These are phyloP conservation scores for Hybognathus amarus DNA, from an alignment of 2,797 vertebrate species.

Conservation along the genomic window DNA sequence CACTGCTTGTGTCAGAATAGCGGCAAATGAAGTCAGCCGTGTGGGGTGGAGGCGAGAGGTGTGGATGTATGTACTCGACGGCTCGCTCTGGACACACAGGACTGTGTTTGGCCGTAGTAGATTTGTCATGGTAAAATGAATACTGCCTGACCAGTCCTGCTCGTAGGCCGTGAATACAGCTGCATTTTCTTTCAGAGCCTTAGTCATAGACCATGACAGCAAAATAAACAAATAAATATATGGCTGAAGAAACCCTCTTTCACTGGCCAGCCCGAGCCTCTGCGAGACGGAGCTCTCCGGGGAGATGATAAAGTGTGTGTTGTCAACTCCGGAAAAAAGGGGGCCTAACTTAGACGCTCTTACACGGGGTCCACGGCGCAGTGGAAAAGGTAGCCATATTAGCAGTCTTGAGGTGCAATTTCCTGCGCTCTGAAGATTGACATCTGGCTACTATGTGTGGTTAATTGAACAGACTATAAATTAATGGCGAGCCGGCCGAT, in stretches of 20 bases:
- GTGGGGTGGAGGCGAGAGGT: constrained; percentile 34
- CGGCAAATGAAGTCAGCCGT: constrained; percentile 77
- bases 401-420: constrained; percentile 87
- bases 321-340: constrained; percentile 76
- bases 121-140: constrained; percentile 88
- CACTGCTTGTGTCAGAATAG: constrained; percentile 73
- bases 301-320: constrained; percentile 88
- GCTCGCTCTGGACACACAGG: constrained; percentile 78
- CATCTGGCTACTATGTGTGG: constrained; percentile 85
- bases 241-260: constrained; percentile 84
- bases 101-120: constrained; percentile 82
- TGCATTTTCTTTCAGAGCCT: constrained; percentile 82
- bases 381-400: constrained; percentile 84
- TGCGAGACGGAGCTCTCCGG: constrained; percentile 80
- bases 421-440: constrained; percentile 86
- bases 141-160: constrained; percentile 81
- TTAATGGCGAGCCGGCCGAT: constrained; percentile 82
- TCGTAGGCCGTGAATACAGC: constrained; percentile 82
- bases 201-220: constrained; percentile 88
- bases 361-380: constrained; percentile 73
- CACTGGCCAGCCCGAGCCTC: constrained; percentile 78
- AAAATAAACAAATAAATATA: constrained; percentile 93
- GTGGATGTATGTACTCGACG: constrained; percentile 37
- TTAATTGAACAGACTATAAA: constrained; percentile 92
- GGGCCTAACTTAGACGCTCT: constrained; percentile 63